Evolutionary conservation across 2,888 invertebrate species (phyloP).

Genomic region (Sesia apiformis): DNA sequence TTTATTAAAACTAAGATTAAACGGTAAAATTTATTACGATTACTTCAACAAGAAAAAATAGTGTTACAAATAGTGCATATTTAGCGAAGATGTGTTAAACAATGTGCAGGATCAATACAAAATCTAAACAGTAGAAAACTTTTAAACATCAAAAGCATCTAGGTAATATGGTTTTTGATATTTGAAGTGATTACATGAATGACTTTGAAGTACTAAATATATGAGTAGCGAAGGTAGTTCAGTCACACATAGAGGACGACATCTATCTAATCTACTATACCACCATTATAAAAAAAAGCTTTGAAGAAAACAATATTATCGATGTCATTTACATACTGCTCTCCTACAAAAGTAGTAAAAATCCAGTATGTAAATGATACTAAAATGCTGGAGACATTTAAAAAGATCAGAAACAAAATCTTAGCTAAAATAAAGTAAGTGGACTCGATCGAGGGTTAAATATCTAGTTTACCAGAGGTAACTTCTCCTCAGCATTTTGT

Average conservation of each 20-base stretch:
- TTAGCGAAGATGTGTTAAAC: no score
- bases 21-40: no score
- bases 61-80: no score
- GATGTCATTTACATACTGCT: conserved; percentile 18
- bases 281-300: conserved; percentile 12
- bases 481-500: conserved; percentile 90
- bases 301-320: conserved; percentile 12
- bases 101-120: no score
- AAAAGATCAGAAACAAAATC: conserved; percentile 15
- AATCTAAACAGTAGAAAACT: no score
- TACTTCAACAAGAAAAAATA: no score
- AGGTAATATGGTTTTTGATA: no score
- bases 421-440: conserved; percentile 45
- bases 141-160: no score
- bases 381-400: conserved; percentile 13
- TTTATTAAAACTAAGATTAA: no score
- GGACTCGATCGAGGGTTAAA: conserved; percentile 56
- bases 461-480: conserved; percentile 87
- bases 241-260: conserved; percentile 1
- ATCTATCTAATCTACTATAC: conserved; percentile 8
- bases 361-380: conserved; percentile 12
- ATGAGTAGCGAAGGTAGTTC: no score
- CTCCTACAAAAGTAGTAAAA: conserved; percentile 1
- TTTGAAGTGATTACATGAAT: no score
- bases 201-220: no score